Conservation (phyloP, 2,888 invertebrate genomes). For the Odontothrips loti region DNA sequence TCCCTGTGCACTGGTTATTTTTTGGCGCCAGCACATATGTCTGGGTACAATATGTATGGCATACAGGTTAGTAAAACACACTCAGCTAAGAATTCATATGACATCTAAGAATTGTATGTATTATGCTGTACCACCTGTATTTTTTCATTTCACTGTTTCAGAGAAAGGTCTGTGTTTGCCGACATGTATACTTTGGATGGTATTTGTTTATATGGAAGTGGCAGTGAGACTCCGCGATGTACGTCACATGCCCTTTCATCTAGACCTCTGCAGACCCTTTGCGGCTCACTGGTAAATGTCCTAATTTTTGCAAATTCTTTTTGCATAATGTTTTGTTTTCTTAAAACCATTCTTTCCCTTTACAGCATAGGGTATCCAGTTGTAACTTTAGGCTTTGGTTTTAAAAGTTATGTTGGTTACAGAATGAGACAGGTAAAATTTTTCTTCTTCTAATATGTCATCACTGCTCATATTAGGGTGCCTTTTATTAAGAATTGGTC, state of each 20-base stretch:
- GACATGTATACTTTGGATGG: conserved; percentile 87
- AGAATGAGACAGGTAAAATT: conserved; percentile 68
- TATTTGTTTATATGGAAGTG: conserved; percentile 92
- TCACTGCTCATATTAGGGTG: neutral
- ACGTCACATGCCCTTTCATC: conserved; percentile 76
- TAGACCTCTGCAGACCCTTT: conserved; percentile 90
- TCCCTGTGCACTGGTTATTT: conserved; percentile 96
- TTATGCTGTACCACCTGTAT: conserved; percentile 27
- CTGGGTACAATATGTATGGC: conserved; percentile 98
- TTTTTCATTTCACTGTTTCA: conserved; percentile 43
- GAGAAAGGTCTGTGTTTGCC: conserved; percentile 92
- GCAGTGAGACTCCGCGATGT: conserved; percentile 78
- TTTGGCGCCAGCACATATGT: conserved; percentile 98
- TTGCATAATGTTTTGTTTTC: conserved; percentile 9
- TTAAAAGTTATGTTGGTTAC: conserved; percentile 88
- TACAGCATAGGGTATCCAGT: conserved; percentile 87
- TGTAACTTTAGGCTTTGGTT: conserved; percentile 91
- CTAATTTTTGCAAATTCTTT: conserved; percentile 23
- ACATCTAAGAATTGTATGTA: neutral
- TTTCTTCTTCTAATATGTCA: neutral
- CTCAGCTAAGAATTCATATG: conserved; percentile 1
- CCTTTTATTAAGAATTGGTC: neutral
- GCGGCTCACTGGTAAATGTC: conserved; percentile 85
- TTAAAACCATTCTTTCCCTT: conserved; percentile 39
- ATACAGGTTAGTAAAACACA: conserved; percentile 66